Evolutionary conservation across 2,113 vertebrate species (phyloP).

Genomic region (Catharus bicknelli): DNA sequence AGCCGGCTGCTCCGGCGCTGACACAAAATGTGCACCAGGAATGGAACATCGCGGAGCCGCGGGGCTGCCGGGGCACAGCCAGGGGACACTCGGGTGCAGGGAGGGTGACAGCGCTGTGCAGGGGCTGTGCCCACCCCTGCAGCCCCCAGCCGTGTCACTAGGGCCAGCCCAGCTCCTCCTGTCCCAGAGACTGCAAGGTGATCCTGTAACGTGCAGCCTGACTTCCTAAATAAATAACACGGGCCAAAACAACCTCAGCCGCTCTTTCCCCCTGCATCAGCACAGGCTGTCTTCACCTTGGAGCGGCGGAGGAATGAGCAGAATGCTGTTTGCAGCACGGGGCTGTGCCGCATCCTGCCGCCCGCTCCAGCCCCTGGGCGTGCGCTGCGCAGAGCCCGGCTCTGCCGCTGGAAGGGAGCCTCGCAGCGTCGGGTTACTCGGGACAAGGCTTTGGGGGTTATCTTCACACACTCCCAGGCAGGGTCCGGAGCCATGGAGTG

Average conservation of each 20-base stretch:
- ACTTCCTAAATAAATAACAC: not conserved
- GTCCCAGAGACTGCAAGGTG: not conserved
- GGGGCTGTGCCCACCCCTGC: accelerated
- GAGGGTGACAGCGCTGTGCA: not conserved
- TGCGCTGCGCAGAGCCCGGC: not conserved
- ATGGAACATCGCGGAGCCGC: accelerated
- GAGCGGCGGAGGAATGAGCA: not conserved
- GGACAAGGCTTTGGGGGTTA: not conserved
- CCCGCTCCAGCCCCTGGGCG: not conserved
- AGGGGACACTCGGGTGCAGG: not conserved
- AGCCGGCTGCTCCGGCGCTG: not conserved
- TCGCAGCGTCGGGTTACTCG: not conserved
- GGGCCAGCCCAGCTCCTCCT: not conserved
- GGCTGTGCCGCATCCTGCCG: not conserved
- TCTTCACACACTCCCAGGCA: not conserved
- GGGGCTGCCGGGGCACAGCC: not conserved
- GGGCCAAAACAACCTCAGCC: not conserved
- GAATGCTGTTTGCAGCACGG: not conserved
- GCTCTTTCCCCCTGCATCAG: not conserved
- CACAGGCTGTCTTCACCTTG: not conserved
- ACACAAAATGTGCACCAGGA: not conserved
- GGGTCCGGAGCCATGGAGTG: not conserved
- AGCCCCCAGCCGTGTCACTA: not conserved
- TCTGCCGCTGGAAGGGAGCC: not conserved
- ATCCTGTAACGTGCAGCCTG: not conserved